Percentiles rank a stretch among this genome's conserved stretches.
Conservation (phyloP, 2,113 vertebrate species). For the Cheilinus undulatus region DNA sequence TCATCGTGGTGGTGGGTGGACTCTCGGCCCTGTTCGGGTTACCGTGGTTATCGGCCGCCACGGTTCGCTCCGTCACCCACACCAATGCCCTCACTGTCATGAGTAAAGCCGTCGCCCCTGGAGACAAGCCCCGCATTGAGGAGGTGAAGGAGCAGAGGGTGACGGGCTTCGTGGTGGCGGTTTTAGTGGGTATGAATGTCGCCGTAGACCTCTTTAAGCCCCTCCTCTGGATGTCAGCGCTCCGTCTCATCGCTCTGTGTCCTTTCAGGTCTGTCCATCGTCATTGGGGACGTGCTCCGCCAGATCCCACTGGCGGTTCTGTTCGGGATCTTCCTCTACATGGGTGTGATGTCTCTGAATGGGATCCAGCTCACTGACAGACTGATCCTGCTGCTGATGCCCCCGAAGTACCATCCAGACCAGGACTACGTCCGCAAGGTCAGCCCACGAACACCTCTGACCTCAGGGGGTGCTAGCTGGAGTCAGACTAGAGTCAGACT, state of each 20-base stretch:
- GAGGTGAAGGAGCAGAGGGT: constrained; percentile 97
- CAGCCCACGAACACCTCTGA: not conserved
- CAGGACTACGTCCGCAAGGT: constrained; percentile 91
- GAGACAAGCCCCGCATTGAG: constrained; percentile 94
- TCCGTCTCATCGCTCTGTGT: no score
- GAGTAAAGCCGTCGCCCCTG: constrained; percentile 92
- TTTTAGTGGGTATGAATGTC: constrained; percentile 89
- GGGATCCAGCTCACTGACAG: constrained; percentile 95
- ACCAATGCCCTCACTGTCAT: constrained; percentile 95
- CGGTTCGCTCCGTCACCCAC: constrained; percentile 94
- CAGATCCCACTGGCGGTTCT: constrained; percentile 92
- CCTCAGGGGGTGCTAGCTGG: no score
- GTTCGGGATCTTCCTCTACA: constrained; percentile 94
- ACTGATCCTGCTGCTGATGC: constrained; percentile 91
- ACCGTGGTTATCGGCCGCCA: constrained; percentile 94
- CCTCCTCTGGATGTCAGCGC: no score
- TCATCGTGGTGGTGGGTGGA: constrained; percentile 93
- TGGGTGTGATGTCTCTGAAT: constrained; percentile 93
- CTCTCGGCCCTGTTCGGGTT: constrained; percentile 91
- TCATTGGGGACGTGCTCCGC: constrained; percentile 91
- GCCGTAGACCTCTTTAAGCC: no score
- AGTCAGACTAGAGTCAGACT: no score
- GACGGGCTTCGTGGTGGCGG: constrained; percentile 91
- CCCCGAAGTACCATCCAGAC: constrained; percentile 93
- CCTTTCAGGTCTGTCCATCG: constrained; percentile 89